Evolutionary conservation across 1,140 invertebrate species (phyloP).

Genomic region (Chionoecetes opilio): DNA sequence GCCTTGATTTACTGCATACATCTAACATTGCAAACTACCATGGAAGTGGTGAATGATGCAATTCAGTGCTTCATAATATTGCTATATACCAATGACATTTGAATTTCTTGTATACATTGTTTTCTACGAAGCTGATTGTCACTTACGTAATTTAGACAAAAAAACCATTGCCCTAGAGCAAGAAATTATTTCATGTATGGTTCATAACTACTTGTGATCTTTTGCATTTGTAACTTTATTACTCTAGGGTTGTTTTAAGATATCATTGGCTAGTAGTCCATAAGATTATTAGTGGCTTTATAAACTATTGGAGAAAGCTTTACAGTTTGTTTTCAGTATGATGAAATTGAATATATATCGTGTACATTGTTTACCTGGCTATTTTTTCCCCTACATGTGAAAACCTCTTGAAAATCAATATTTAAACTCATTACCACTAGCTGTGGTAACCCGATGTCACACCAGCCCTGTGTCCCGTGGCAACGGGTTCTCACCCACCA

Average conservation of each 20-base stretch:
- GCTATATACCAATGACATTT: slow-evolving; percentile 69
- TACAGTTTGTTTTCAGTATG: slow-evolving; percentile 64
- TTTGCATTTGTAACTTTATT: slow-evolving; percentile 66
- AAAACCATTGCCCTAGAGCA: slow-evolving; percentile 62
- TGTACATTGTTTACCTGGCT: slow-evolving; percentile 56
- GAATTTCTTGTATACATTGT: slow-evolving; percentile 63
- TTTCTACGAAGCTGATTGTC: slow-evolving; percentile 71
- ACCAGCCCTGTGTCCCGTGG: no score
- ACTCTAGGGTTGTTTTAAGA: slow-evolving; percentile 74
- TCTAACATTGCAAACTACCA: slow-evolving; percentile 55
- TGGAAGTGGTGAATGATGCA: slow-evolving; percentile 65
- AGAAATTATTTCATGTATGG: slow-evolving; percentile 34
- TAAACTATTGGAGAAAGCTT: slow-evolving; percentile 68
- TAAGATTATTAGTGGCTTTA: slow-evolving; percentile 74
- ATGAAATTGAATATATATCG: slow-evolving; percentile 66
- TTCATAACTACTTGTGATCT: slow-evolving; percentile 57
- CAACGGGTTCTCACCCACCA: no score
- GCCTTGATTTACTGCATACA: not conserved
- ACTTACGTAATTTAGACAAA: slow-evolving; percentile 48
- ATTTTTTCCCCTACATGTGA: not conserved
- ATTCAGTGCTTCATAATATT: slow-evolving; percentile 74
- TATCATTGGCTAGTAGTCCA: slow-evolving; percentile 70
- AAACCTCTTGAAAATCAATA: no score
- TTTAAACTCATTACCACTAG: no score
- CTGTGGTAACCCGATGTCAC: no score